phyloP scores from a whole-genome alignment of 2,113 vertebrate species.

The Parus major region DNA sequence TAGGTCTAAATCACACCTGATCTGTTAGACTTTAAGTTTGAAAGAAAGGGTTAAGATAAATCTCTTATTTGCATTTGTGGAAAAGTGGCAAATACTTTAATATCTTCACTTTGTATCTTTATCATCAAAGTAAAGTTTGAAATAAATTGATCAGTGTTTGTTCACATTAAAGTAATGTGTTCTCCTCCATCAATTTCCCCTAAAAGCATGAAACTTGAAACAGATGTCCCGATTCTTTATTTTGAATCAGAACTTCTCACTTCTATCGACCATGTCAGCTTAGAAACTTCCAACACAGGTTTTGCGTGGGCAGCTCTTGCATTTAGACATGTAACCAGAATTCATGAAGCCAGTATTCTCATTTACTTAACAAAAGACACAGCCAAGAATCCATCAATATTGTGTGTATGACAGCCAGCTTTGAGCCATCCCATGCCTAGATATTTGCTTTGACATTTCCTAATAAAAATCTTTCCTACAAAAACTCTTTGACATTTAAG shows the following conservation, averaged over 20 bases:
- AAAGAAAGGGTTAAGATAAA: neutral
- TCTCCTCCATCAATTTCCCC: neutral
- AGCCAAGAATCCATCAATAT: constrained; percentile 66
- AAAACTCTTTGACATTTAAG: constrained; percentile 30
- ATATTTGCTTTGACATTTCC: constrained; percentile 48
- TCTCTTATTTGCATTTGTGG: neutral
- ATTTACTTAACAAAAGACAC: constrained; percentile 64
- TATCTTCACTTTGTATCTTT: neutral
- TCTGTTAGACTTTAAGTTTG: neutral
- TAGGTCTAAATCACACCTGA: neutral
- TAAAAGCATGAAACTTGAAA: constrained; percentile 29
- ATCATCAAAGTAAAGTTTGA: constrained; percentile 13
- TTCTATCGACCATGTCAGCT: constrained; percentile 53
- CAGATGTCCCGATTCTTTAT: constrained; percentile 66
- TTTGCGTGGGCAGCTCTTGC: constrained; percentile 55
- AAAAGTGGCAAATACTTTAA: neutral
- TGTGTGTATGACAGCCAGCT: constrained; percentile 24
- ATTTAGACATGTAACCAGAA: constrained; percentile 45
- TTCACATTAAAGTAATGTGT: constrained; percentile 12
- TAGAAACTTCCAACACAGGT: constrained; percentile 59
- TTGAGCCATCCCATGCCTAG: constrained; percentile 39
- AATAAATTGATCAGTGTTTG: constrained; percentile 24
- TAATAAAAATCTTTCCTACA: constrained; percentile 37
- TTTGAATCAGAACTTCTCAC: constrained; percentile 63
- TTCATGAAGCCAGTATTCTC: constrained; percentile 54